A percentile compares a stretch with the other conserved stretches of the same genome.
Conservation (phyloP, 2,888 invertebrate genomes). For the Rutpela maculata region DNA sequence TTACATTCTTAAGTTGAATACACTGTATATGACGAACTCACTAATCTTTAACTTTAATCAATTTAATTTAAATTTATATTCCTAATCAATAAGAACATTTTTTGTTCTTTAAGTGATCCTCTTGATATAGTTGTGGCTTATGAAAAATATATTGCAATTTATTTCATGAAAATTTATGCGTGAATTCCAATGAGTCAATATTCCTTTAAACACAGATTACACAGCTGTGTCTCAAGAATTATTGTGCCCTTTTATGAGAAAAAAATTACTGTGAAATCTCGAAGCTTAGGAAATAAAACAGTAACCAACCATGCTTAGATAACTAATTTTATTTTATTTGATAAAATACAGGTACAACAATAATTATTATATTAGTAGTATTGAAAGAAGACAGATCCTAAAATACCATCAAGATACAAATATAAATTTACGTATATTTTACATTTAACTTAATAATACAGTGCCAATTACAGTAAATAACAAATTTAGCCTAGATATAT, state of each 20-base stretch:
- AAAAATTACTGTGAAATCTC: too few species aligned
- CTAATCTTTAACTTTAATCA: too few species aligned
- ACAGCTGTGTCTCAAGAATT: neutral
- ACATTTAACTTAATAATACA: slow-evolving; percentile 19
- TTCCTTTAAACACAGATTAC: neutral
- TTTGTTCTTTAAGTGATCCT: too few species aligned
- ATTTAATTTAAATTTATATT: too few species aligned
- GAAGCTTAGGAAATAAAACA: neutral
- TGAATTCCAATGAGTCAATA: neutral
- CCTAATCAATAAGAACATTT: too few species aligned
- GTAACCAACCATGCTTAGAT: slow-evolving; percentile 36
- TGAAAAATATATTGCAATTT: neutral
- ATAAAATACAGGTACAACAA: slow-evolving; percentile 16
- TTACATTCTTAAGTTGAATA: too few species aligned
- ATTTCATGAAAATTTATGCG: neutral
- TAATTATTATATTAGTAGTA: slow-evolving; percentile 24
- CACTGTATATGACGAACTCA: too few species aligned
- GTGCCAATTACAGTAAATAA: slow-evolving; percentile 48
- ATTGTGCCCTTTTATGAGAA: neutral
- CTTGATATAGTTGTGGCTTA: too few species aligned
- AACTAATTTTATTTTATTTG: slow-evolving; percentile 24
- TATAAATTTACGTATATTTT: slow-evolving; percentile 1
- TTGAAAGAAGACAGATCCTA: slow-evolving; percentile 28
- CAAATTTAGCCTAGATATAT: slow-evolving; percentile 10
- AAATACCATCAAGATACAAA: slow-evolving; percentile 21